These are phyloP conservation scores for Nycticebus coucang DNA, from an alignment of 2,113 vertebrate genomes.

Conservation along the genomic window DNA sequence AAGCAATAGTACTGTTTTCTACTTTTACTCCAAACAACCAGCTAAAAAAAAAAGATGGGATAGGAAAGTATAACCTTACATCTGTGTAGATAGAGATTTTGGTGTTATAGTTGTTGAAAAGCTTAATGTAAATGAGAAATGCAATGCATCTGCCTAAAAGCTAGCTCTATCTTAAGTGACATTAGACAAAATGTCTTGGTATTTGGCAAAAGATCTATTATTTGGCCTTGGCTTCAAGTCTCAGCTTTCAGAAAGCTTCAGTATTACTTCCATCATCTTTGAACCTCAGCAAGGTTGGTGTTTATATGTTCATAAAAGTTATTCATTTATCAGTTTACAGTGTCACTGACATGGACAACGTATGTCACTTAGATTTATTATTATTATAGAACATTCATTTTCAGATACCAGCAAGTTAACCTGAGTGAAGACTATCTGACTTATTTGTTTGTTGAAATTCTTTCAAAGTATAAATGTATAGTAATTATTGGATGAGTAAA, in stretches of 20 bases:
- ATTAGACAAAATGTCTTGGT: background rate
- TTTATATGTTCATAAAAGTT: background rate
- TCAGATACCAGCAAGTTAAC: background rate
- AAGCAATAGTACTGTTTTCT: background rate
- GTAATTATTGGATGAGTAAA: constrained; percentile 29
- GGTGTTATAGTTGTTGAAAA: background rate
- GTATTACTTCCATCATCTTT: background rate
- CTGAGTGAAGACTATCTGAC: background rate
- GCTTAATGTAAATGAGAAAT: constrained; percentile 3
- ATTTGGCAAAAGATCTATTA: background rate
- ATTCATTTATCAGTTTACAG: background rate
- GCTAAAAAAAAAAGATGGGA: background rate
- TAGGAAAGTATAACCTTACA: background rate
- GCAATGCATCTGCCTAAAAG: background rate
- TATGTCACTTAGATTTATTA: constrained; percentile 25
- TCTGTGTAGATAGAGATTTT: background rate
- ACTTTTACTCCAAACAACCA: background rate
- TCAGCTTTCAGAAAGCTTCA: constrained; percentile 1
- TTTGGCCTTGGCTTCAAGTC: background rate
- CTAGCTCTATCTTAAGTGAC: background rate
- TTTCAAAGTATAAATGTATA: constrained; percentile 6
- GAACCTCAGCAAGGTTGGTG: background rate
- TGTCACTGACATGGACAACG: background rate
- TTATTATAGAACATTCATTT: background rate
- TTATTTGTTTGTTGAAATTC: constrained; percentile 15